Evolutionary conservation across 2,888 invertebrate genomes (phyloP).

Genomic region (Aphelenchoides bicaudatus): DNA sequence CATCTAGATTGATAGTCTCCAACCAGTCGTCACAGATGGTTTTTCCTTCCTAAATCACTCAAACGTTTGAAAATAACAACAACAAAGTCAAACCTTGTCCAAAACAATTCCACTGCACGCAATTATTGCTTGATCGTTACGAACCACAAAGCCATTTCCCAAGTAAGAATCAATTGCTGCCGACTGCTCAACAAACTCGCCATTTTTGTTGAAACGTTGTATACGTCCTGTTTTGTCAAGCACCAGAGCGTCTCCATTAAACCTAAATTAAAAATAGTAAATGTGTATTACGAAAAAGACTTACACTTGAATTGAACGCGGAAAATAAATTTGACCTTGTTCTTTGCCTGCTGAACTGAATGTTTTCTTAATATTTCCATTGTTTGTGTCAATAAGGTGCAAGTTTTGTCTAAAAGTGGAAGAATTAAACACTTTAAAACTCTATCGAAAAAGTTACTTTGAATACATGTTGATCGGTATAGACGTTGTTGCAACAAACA

Average conservation of each 20-base stretch:
- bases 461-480: constrained; percentile 50
- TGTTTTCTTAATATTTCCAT: constrained; percentile 29
- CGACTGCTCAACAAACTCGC: constrained; percentile 35
- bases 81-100: constrained; percentile 33
- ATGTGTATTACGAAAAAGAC: not conserved
- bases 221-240: constrained; percentile 55
- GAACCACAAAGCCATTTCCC: constrained; percentile 49
- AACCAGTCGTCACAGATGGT: constrained; percentile 58
- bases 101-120: constrained; percentile 50
- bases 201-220: constrained; percentile 38
- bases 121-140: constrained; percentile 44
- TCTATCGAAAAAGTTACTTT: constrained; percentile 35
- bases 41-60: constrained; percentile 35
- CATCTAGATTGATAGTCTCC: constrained; percentile 49
- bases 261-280: constrained; percentile 28
- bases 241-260: constrained; percentile 39
- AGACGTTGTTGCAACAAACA: constrained; percentile 40
- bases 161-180: constrained; percentile 51
- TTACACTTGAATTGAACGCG: constrained; percentile 42
- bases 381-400: constrained; percentile 39
- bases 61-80: not conserved
- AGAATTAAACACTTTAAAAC: constrained; percentile 18
- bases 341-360: constrained; percentile 43
- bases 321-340: constrained; percentile 51
- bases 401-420: constrained; percentile 41